These are phyloP conservation scores for Hyla sarda DNA, from an alignment of 2,113 vertebrate genomes.

Conservation along the genomic window DNA sequence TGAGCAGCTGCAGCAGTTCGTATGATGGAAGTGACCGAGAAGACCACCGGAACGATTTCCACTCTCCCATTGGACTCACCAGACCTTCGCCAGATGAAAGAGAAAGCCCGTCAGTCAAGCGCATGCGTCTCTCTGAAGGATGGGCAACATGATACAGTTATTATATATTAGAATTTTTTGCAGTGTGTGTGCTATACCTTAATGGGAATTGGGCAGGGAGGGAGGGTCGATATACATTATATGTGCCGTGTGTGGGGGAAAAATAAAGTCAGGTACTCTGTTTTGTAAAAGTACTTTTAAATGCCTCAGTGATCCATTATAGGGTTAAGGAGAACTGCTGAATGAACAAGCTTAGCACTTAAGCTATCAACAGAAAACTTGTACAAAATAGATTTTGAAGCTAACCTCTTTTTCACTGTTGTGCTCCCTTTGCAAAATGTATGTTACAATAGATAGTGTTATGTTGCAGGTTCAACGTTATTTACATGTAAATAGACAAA, in stretches of 20 bases:
- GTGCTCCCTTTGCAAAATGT: conserved; percentile 98
- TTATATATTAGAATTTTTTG: conserved; percentile 81
- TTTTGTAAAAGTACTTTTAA: conserved; percentile 97
- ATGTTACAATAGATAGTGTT: conserved; percentile 99
- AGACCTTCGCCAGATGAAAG: conserved; percentile 93
- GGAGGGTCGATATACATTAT: conserved; percentile 94
- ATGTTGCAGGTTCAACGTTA: conserved; percentile 99
- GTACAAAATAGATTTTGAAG: conserved; percentile 97
- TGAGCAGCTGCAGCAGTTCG: conserved; percentile 98
- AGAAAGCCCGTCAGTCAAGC: conserved; percentile 97
- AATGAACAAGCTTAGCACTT: conserved; percentile 92
- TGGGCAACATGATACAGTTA: conserved; percentile 97
- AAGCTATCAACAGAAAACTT: conserved; percentile 91
- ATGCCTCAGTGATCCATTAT: conserved; percentile 95
- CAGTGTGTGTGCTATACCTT: conserved; percentile 93
- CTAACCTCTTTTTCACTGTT: conserved; percentile 92
- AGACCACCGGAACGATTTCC: conserved; percentile 96
- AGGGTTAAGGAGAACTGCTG: conserved; percentile 87
- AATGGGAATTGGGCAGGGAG: conserved; percentile 76
- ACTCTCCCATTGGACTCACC: conserved; percentile 96
- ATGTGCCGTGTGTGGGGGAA: conserved; percentile 89
- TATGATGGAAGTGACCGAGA: conserved; percentile 97
- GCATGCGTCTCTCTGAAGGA: conserved; percentile 96
- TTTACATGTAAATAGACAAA: conserved; percentile 98
- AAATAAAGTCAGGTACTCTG: conserved; percentile 96